Conservation (phyloP, 2,797 vertebrate genomes). For the Siniperca scherzeri region DNA sequence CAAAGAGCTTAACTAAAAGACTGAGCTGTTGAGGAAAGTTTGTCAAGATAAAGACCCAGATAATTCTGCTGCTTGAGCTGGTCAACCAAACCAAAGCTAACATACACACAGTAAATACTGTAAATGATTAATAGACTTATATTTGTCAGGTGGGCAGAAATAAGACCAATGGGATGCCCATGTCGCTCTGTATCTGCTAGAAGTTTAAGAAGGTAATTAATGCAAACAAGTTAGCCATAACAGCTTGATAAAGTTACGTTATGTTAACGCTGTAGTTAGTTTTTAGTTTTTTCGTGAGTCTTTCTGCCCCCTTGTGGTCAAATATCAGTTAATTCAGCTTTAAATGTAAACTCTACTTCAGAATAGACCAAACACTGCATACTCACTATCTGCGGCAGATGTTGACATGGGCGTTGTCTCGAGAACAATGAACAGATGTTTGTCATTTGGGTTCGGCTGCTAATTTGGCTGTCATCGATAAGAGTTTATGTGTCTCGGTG, state of each 20-base stretch:
- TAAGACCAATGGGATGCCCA: background rate
- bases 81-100: slow-evolving; percentile 6
- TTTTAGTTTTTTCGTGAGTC: background rate
- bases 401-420: slow-evolving; percentile 71
- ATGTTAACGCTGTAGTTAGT: background rate
- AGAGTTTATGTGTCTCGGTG: slow-evolving; percentile 26
- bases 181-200: background rate
- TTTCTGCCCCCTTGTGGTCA: slow-evolving; percentile 6
- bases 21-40: background rate
- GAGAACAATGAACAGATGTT: slow-evolving; percentile 71
- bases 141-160: background rate
- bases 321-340: background rate
- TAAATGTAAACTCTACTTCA: background rate
- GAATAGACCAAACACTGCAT: slow-evolving; percentile 11
- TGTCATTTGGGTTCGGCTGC: slow-evolving; percentile 60
- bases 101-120: background rate
- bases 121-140: background rate
- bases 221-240: background rate
- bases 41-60: background rate
- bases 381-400: slow-evolving; percentile 53
- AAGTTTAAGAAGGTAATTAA: background rate
- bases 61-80: background rate
- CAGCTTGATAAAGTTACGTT: background rate
- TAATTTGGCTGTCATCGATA: slow-evolving; percentile 62
- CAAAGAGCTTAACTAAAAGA: background rate